These are phyloP conservation scores for Chalcis sispes DNA, from an alignment of 2,888 invertebrate species.

Conservation along the genomic window DNA sequence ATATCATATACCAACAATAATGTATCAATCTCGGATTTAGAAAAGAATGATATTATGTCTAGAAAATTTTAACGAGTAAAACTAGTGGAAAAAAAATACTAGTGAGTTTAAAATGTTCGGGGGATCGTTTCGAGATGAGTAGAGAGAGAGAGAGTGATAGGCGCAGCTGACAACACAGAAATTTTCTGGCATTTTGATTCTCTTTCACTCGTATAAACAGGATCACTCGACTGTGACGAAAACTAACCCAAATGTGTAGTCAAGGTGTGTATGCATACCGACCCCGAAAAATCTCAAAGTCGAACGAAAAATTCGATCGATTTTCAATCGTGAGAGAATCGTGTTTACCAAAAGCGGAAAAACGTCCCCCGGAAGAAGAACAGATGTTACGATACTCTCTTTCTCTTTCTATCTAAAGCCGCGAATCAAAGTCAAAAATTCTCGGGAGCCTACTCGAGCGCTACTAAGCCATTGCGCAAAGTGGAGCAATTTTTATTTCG, in stretches of 20 bases:
- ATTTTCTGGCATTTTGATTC: conserved; percentile 59
- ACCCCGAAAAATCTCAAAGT: conserved; percentile 17
- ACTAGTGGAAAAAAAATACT: too few species aligned
- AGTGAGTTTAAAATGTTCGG: too few species aligned
- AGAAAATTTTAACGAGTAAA: too few species aligned
- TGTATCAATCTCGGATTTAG: too few species aligned
- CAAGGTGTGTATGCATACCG: not conserved
- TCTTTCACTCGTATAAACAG: conserved; percentile 46
- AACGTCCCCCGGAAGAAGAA: conserved; percentile 1
- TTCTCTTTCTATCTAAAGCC: too few species aligned
- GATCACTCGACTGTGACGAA: conserved; percentile 55
- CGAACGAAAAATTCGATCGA: conserved; percentile 26
- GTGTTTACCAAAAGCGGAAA: not conserved
- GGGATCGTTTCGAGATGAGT: conserved; percentile 9
- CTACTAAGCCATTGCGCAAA: not conserved
- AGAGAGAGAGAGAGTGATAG: not conserved
- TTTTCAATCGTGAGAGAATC: conserved; percentile 1
- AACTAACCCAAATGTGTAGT: conserved; percentile 33
- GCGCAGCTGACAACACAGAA: conserved; percentile 54
- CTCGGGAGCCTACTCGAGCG: not conserved
- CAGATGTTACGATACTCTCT: too few species aligned
- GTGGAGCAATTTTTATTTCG: too few species aligned
- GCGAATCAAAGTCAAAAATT: not conserved
- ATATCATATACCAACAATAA: too few species aligned
- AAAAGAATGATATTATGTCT: too few species aligned